Percentiles rank a stretch among this genome's conserved stretches.
Conservation (phyloP, 2,113 vertebrate genomes). For the Bufo gargarizans region DNA sequence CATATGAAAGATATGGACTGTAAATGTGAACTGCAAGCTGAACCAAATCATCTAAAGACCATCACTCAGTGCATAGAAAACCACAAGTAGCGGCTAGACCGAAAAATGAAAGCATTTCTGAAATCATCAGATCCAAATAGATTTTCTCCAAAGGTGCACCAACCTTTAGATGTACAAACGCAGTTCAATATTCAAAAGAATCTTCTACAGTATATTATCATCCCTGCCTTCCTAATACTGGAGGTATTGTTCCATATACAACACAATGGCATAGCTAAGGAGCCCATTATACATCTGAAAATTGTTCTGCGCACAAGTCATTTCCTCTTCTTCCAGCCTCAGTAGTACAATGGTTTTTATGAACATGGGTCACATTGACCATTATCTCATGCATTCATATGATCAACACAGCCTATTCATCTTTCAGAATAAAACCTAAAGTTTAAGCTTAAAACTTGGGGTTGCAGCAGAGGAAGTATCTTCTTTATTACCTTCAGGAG, state of each 20-base stretch:
- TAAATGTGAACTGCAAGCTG: neutral
- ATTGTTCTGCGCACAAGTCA: neutral
- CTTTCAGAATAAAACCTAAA: neutral
- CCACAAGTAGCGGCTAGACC: neutral
- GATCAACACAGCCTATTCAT: neutral
- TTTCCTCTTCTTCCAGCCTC: neutral
- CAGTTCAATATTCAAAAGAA: conserved; percentile 19
- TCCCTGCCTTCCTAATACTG: conserved; percentile 19
- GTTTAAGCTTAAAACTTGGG: neutral
- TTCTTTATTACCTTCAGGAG: neutral
- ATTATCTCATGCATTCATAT: neutral
- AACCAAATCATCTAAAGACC: conserved; percentile 2
- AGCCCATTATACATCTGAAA: neutral
- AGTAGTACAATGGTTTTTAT: neutral
- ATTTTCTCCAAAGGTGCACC: conserved; percentile 30
- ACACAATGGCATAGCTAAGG: neutral
- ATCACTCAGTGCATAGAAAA: conserved; percentile 18
- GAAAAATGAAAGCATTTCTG: conserved; percentile 29
- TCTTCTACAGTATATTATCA: conserved; percentile 15
- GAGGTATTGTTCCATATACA: conserved; percentile 8
- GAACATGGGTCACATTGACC: neutral
- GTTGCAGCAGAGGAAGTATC: neutral
- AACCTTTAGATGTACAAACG: conserved; percentile 15
- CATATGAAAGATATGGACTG: neutral
- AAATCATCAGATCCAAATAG: conserved; percentile 26